Evolutionary conservation across 2,113 vertebrate species (phyloP), one percentile per base, ranked within the genome.

Genomic region (Psophia crepitans): DNA sequence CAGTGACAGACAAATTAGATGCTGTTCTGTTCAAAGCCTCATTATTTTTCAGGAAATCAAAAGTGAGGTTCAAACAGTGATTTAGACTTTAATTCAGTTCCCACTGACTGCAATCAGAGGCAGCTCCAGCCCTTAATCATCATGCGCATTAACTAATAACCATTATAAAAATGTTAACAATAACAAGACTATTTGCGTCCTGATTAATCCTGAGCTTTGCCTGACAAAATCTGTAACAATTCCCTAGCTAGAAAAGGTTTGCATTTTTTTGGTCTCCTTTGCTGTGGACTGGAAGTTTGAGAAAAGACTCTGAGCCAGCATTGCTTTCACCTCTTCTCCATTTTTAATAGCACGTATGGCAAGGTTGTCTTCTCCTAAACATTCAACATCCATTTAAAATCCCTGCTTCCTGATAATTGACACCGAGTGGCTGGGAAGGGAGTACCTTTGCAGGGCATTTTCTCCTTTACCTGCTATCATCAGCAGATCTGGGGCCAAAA

Each of bases 41-140:
- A 73, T 95, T 96, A 97, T 91, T 93, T 95, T 93, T 81, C 69
- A 92, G 90, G 65, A 93, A 96, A 97, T 96, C 89, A 95, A 87
- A 78, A 93, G 65, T n/a, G 73, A 92, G 18, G 83, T 84, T 97
- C 94, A 91, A 95, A 93, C 65, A 95, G 87, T 64, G 75, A 94
- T 85, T 95, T 93, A 93, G 81, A 85, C 53, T 74, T 88, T 89
- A 92, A 96, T 93, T 96, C 94, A 87, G 69, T 90, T 94, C 83
- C 76, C 65, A 92, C 83, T 90, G 86, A 84, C 96, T 87, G 88
- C 65, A 96, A 84, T 96, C 95, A 94, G 56, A 81, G 80, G 73
- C 56, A 86, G 51, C 76, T 94, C 60, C 65, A 96, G 69, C 11
- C 44, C 83, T 92, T 95, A 96, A 95, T 97, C 83, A 96, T 78